Evolutionary conservation across 1,140 invertebrate genomes (phyloP).

Genomic region (Penaeus chinensis): DNA sequence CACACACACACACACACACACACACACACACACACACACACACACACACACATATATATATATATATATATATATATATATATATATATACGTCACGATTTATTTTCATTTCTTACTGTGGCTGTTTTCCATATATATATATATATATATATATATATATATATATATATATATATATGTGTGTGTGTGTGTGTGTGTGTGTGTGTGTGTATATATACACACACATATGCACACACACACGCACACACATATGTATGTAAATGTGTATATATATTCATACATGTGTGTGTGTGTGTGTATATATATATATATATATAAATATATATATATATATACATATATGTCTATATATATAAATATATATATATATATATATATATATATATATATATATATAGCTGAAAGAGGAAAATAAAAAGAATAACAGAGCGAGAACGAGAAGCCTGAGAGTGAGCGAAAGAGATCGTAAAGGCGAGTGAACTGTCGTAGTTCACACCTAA

Average conservation of each 20-base stretch:
- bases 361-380: conserved; percentile 6
- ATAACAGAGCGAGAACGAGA: no score
- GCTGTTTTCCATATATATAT: background rate
- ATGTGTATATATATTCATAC: background rate
- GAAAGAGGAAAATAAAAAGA: no score
- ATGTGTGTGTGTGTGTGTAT: background rate
- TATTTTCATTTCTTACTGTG: no score
- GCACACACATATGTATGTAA: background rate
- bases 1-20: no score
- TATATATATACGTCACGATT: no score
- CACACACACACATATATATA: no score
- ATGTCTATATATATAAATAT: conserved; percentile 12
- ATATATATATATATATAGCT: no score
- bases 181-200: background rate
- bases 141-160: background rate
- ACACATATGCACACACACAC: background rate
- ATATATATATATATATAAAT: conserved; percentile 7
- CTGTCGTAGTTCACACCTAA: no score
- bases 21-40: no score
- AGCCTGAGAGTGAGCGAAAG: no score
- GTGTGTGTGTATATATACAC: background rate
- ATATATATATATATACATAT: background rate
- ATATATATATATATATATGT: background rate
- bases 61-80: no score
- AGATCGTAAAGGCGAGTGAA: no score